Base-by-base conservation (phyloP, 2,797 vertebrate genomes). In the Clangula hyemalis region DNA sequence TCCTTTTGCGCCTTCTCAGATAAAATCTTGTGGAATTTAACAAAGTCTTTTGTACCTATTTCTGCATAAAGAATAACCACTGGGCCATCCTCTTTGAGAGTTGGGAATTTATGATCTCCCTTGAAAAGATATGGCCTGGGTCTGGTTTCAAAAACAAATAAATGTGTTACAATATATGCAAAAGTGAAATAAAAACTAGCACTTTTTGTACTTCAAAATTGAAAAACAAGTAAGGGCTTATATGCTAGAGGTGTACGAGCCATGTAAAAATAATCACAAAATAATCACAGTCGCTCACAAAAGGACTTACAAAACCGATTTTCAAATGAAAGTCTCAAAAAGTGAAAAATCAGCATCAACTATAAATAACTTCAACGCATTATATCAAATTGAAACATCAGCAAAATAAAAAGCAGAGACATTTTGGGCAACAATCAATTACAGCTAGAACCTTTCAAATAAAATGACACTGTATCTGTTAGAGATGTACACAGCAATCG, bases 11-110 rank as follows among this genome's bases (percentile, higher is more conserved):
- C 99, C 95, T 98, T 98, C 96, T 99, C 98, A 65, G 98, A 98
- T 60, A 99, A 97, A 70, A 98, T 96, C 95, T 98, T 99, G 94
- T 99, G 99, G 97, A 99, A 99, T 60, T 97, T 97, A 71, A 93
- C 97, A 90, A 99, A 99, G 49, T 98, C 98, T 97, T 98, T 99
- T 3, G 99, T 99, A 91, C 99, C 99, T 39, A 99, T 98, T 98
- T 99, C 99, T 72, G 99, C 99, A 95, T 99, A 99, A 24, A 99
- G 98, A 96, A 99, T 97, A 94, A 98, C 98, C 56, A 99, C 97
- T 14, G 99, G 99, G 47, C 97, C 98, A 11, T 98, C 98, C 80
- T 98, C 98, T 94, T 98, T 98, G 57, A 97, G 80, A 58, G 98
- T 57, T 54, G 99, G 99, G 96, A 98, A 99, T 92, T 94, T 98